These are phyloP conservation scores for Lates calcarifer DNA, from an alignment of 2,113 vertebrate species.

Conservation along the genomic window DNA sequence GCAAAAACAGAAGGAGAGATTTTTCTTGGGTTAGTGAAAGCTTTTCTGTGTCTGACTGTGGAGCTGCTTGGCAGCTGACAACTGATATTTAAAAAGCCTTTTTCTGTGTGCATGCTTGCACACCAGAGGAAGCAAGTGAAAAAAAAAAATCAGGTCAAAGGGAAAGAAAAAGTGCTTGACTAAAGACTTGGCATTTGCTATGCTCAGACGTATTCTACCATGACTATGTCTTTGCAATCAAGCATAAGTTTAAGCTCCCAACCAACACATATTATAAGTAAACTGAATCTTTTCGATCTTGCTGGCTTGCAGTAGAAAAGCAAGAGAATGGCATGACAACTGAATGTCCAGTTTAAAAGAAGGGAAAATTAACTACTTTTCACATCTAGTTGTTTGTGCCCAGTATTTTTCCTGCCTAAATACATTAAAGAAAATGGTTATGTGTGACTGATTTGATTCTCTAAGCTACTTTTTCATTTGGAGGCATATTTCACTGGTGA, in stretches of 20 bases:
- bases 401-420: neutral
- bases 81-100: constrained; percentile 73
- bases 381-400: neutral
- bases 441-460: constrained; percentile 26
- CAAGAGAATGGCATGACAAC: neutral
- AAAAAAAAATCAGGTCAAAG: constrained; percentile 66
- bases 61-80: constrained; percentile 69
- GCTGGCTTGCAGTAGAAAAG: constrained; percentile 12
- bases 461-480: constrained; percentile 5
- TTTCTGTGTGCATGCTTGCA: constrained; percentile 64
- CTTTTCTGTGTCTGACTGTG: constrained; percentile 56
- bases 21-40: constrained; percentile 50
- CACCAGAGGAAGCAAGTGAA: constrained; percentile 49
- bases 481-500: constrained; percentile 25
- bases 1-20: constrained; percentile 27
- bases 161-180: constrained; percentile 54
- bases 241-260: constrained; percentile 24
- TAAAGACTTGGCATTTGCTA: constrained; percentile 53
- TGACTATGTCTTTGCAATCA: constrained; percentile 46
- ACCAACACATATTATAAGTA: constrained; percentile 6
- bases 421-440: constrained; percentile 9
- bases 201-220: constrained; percentile 30
- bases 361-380: neutral
- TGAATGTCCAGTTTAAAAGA: neutral
- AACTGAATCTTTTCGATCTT: neutral